phyloP scores from a whole-genome alignment of 2,113 vertebrate species.

The Lanius collurio region DNA sequence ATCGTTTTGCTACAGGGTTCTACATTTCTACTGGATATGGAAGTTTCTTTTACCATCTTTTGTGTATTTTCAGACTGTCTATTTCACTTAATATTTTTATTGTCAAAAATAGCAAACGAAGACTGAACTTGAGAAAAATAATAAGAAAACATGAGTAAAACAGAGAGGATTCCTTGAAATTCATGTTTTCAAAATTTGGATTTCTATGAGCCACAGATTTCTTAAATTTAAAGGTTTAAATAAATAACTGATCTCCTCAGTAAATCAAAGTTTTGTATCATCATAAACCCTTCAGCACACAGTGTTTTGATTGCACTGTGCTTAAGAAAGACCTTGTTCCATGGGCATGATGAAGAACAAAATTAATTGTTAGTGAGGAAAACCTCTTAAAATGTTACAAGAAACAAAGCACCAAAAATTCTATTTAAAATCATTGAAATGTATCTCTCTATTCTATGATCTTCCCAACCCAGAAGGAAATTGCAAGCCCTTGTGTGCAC shows the following conservation, averaged over 20 bases:
- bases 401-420: neutral
- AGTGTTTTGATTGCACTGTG: neutral
- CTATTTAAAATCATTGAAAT: neutral
- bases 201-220: neutral
- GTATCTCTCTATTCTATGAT: neutral
- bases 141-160: neutral
- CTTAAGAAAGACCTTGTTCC: neutral
- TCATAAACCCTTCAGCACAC: neutral
- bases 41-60: neutral
- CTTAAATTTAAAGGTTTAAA: neutral
- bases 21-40: neutral
- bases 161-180: neutral
- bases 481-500: neutral
- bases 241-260: neutral
- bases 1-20: neutral
- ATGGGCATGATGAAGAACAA: fast-evolving
- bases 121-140: neutral
- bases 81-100: neutral
- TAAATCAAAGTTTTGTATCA: neutral
- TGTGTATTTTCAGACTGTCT: neutral
- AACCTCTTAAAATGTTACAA: neutral
- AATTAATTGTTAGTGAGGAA: neutral
- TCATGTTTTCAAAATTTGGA: neutral
- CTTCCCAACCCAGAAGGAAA: neutral
- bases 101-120: neutral